A percentile compares a stretch with the other conserved stretches of the same genome.
phyloP scores from a whole-genome alignment of 2,888 invertebrate genomes.

The Acrocera orbiculus region DNA sequence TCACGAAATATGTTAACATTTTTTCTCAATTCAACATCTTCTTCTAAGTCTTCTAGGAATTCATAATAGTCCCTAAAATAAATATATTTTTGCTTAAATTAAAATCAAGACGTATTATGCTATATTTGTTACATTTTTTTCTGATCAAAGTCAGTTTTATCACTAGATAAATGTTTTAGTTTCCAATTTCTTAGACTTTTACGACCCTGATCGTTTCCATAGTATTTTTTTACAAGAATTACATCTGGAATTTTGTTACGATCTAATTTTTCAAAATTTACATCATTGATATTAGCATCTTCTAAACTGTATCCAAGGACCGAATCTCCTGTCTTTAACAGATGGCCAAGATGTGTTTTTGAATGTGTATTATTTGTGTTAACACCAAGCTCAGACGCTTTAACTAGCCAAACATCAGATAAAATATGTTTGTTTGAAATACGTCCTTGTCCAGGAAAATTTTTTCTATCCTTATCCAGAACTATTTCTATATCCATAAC shows the following conservation, averaged over 20 bases:
- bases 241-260: constrained; percentile 63
- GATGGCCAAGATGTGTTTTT: constrained; percentile 83
- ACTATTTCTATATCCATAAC: constrained; percentile 79
- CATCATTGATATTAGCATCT: constrained; percentile 84
- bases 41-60: constrained; percentile 93
- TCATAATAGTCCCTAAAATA: constrained; percentile 69
- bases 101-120: constrained; percentile 3
- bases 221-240: constrained; percentile 84
- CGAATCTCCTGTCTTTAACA: constrained; percentile 82
- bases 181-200: constrained; percentile 77
- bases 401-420: constrained; percentile 88
- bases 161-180: constrained; percentile 66
- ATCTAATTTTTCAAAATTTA: constrained; percentile 67
- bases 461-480: constrained; percentile 45
- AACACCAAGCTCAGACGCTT: constrained; percentile 67
- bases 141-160: constrained; percentile 42
- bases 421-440: constrained; percentile 75
- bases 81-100: constrained; percentile 1
- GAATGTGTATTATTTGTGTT: constrained; percentile 69
- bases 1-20: constrained; percentile 84
- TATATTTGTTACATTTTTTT: constrained; percentile 37
- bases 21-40: constrained; percentile 75
- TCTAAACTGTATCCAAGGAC: constrained; percentile 81
- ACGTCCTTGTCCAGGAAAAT: constrained; percentile 74
- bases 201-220: constrained; percentile 51